Evolutionary conservation across 2,113 vertebrate species (phyloP).

Genomic region (Ptilorrhoa leucosticta): DNA sequence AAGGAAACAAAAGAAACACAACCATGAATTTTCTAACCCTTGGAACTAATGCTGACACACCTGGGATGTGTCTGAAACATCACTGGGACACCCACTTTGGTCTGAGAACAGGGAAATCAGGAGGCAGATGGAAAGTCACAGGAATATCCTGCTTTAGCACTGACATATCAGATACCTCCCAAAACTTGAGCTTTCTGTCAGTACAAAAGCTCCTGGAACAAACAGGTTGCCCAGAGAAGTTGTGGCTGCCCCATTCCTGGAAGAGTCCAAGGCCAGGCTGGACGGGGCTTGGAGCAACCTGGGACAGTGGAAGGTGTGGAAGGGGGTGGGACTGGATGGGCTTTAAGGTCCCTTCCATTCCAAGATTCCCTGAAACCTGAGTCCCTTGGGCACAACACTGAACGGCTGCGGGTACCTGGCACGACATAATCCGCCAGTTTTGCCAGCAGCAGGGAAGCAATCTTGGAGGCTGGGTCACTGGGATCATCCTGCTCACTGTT

Average conservation of each 20-base stretch:
- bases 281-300: fast-evolving
- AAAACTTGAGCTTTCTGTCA: neutral
- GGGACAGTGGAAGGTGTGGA: neutral
- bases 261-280: neutral
- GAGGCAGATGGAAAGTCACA: neutral
- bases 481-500: slow-evolving; percentile 93
- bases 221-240: neutral
- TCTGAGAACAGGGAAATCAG: neutral
- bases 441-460: slow-evolving; percentile 90
- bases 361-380: neutral
- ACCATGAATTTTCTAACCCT: neutral
- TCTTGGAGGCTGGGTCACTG: slow-evolving; percentile 93
- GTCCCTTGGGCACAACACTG: neutral
- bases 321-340: neutral
- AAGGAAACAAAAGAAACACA: neutral
- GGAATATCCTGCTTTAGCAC: neutral
- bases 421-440: slow-evolving; percentile 97
- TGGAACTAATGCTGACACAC: neutral
- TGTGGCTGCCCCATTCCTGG: neutral
- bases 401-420: slow-evolving; percentile 78
- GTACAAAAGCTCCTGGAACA: neutral
- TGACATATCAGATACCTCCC: neutral
- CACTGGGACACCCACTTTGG: neutral
- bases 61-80: neutral
- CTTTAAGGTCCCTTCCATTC: neutral